Evolutionary conservation across 2,113 vertebrate species (phyloP).

Genomic region (Pungitius pungitius): DNA sequence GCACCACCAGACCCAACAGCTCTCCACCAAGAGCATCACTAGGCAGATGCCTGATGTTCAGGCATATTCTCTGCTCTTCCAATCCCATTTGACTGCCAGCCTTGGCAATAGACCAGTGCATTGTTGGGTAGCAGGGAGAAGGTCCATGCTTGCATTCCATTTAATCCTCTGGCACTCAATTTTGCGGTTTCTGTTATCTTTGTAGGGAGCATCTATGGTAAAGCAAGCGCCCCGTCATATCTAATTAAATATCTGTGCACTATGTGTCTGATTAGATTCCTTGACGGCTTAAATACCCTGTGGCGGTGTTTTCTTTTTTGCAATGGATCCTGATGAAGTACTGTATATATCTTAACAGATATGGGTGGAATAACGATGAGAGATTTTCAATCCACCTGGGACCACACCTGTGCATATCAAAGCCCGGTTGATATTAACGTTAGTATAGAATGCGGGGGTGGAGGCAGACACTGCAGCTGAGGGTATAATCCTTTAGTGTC

Average conservation of each 20-base stretch:
- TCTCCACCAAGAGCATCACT: conserved; percentile 26
- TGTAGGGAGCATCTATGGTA: conserved; percentile 53
- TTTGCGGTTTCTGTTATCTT: conserved; percentile 26
- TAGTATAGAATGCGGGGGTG: neutral
- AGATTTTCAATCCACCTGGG: neutral
- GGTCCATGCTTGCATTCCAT: conserved; percentile 24
- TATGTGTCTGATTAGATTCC: conserved; percentile 52
- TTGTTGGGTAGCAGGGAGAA: conserved; percentile 32
- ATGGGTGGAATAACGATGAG: neutral
- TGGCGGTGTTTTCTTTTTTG: conserved; percentile 15
- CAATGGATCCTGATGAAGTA: conserved; percentile 7
- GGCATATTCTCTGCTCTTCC: conserved; percentile 33
- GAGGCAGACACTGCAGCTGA: conserved; percentile 4
- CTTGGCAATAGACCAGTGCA: conserved; percentile 23
- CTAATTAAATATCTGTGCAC: conserved; percentile 36
- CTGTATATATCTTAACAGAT: conserved; percentile 25
- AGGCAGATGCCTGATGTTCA: conserved; percentile 22
- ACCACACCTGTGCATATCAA: neutral
- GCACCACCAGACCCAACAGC: conserved; percentile 39
- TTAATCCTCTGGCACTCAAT: conserved; percentile 37
- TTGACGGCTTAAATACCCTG: conserved; percentile 32
- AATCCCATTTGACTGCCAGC: conserved; percentile 40
- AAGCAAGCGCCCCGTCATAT: conserved; percentile 27
- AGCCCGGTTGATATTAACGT: conserved; percentile 26
- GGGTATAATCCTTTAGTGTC: conserved; percentile 32